These are phyloP conservation scores for Syrmaticus mikado DNA, from an alignment of 2,113 vertebrate species.

Conservation along the genomic window DNA sequence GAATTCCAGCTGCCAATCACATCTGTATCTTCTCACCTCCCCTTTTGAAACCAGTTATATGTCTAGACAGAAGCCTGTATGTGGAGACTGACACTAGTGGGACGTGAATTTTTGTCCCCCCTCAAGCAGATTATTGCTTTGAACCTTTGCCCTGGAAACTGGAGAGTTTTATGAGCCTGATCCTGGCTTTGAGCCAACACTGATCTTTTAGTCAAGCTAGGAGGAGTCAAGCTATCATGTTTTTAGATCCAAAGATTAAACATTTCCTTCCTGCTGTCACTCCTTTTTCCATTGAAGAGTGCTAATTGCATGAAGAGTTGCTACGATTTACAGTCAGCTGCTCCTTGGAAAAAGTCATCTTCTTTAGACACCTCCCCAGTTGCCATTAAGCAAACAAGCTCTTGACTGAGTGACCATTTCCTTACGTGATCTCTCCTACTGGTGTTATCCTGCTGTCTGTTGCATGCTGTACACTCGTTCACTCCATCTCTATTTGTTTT, in stretches of 20 bases:
- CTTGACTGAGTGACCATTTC: neutral
- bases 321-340: neutral
- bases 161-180: neutral
- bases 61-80: neutral
- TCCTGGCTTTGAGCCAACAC: neutral
- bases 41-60: neutral
- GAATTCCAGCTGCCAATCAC: neutral
- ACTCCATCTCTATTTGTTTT: neutral
- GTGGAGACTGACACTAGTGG: neutral
- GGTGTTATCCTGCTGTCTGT: neutral
- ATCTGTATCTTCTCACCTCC: neutral
- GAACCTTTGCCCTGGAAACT: neutral
- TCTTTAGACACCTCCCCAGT: neutral
- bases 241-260: slow-evolving; percentile 20
- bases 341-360: neutral
- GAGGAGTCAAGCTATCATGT: neutral
- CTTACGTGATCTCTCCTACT: neutral
- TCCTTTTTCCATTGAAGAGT: neutral
- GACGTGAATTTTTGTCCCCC: neutral
- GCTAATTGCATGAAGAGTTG: neutral
- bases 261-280: slow-evolving; percentile 23
- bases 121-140: neutral
- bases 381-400: neutral
- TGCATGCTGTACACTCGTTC: neutral
- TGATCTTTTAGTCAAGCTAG: neutral